These are phyloP conservation scores for Drosophila tsacasi DNA, from an alignment of 1,140 invertebrate species.

Conservation along the genomic window DNA sequence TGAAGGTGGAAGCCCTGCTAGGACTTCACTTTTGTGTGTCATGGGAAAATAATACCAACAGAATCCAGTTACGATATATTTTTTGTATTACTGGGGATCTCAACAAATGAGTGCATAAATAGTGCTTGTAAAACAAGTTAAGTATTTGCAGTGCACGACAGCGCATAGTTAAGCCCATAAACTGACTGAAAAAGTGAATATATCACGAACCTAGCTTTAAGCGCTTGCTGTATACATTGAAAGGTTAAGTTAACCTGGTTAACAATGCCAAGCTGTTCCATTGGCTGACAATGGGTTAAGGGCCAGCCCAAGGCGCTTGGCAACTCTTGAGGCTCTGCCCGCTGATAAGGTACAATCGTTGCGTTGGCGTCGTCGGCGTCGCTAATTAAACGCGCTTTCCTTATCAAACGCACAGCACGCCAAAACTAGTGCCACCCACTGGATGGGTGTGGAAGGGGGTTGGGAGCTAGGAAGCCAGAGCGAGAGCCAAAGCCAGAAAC, in stretches of 20 bases:
- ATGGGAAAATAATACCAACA: background rate
- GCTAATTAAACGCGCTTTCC: slow-evolving; percentile 75
- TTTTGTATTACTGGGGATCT: background rate
- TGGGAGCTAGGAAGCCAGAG: background rate
- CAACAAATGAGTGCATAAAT: background rate
- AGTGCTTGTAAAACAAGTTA: background rate
- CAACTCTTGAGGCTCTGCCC: slow-evolving; percentile 48
- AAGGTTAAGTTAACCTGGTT: too few species aligned
- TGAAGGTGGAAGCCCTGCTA: background rate
- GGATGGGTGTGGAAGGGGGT: slow-evolving; percentile 2
- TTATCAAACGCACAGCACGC: slow-evolving; percentile 72
- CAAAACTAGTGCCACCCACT: slow-evolving; percentile 51
- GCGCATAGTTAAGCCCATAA: background rate
- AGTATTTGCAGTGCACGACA: background rate
- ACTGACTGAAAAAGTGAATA: background rate
- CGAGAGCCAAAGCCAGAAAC: slow-evolving; percentile 15
- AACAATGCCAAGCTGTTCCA: background rate
- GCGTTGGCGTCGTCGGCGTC: slow-evolving; percentile 42
- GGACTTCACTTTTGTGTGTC: too few species aligned
- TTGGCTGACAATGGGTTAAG: slow-evolving; percentile 22
- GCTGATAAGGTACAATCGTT: slow-evolving; percentile 51
- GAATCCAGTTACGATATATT: background rate
- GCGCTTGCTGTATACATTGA: background rate
- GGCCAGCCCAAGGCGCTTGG: slow-evolving; percentile 26
- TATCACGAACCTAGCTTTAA: background rate